Evolutionary conservation across 2,113 vertebrate genomes (phyloP).

Genomic region (Eubucco bourcierii): DNA sequence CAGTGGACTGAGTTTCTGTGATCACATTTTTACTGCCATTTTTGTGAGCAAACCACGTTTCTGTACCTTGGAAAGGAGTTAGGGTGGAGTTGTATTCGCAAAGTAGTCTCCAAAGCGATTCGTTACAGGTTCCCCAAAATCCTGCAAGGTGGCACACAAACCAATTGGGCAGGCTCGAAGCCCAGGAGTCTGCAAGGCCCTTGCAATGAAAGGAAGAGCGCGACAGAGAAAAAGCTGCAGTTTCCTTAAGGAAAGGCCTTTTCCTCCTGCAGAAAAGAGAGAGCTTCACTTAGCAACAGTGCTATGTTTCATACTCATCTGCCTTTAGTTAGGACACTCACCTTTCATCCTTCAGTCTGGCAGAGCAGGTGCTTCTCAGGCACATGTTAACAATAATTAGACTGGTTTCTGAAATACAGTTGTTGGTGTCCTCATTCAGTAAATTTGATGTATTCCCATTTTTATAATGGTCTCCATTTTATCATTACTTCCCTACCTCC

Average conservation of each 20-base stretch:
- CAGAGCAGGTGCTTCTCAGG: slow-evolving; percentile 60
- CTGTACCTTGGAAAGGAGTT: slow-evolving; percentile 77
- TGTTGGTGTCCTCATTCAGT: not conserved
- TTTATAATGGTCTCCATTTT: slow-evolving; percentile 25
- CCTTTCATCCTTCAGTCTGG: slow-evolving; percentile 56
- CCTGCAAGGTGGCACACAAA: slow-evolving; percentile 60
- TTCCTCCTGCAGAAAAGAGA: slow-evolving; percentile 52
- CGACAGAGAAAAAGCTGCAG: slow-evolving; percentile 69
- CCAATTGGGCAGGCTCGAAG: slow-evolving; percentile 63
- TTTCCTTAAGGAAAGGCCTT: slow-evolving; percentile 71
- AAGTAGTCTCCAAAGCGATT: slow-evolving; percentile 70
- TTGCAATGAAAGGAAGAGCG: slow-evolving; percentile 51
- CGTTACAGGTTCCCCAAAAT: slow-evolving; percentile 64
- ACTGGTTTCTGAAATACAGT: slow-evolving; percentile 33
- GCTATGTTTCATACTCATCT: slow-evolving; percentile 53
- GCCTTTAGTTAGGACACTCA: slow-evolving; percentile 8
- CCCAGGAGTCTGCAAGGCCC: slow-evolving; percentile 28
- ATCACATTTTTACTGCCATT: slow-evolving; percentile 80
- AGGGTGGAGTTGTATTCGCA: slow-evolving; percentile 68
- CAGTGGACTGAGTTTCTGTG: slow-evolving; percentile 75
- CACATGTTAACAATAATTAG: not conserved
- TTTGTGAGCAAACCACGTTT: slow-evolving; percentile 77
- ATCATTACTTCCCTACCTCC: slow-evolving; percentile 43
- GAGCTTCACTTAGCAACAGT: slow-evolving; percentile 49
- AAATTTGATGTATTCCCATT: slow-evolving; percentile 59